These are phyloP conservation scores for Rhopalosiphum nymphaeae DNA, from an alignment of 2,888 invertebrate genomes.

Conservation along the genomic window DNA sequence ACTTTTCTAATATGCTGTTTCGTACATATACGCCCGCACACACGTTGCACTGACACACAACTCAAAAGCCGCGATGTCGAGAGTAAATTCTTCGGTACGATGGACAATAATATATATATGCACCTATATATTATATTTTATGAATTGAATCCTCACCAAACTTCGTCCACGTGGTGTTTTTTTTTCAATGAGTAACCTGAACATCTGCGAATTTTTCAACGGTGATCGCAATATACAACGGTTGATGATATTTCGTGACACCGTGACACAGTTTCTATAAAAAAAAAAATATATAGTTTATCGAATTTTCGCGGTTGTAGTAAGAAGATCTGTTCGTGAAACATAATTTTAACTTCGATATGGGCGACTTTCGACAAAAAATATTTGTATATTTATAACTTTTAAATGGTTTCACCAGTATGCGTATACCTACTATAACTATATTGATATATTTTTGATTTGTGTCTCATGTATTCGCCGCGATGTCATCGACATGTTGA, in stretches of 20 bases:
- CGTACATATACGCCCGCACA: not conserved
- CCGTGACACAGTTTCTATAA: not conserved
- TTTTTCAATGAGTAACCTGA: not conserved
- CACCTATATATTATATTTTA: not conserved
- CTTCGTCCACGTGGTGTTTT: not conserved
- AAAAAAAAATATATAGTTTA: not conserved
- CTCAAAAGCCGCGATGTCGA: not conserved
- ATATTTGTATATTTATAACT: not conserved
- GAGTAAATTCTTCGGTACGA: not conserved
- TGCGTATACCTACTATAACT: not conserved
- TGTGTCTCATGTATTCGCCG: not conserved
- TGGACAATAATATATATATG: not conserved
- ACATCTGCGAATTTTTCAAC: not conserved
- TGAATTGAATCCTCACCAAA: not conserved
- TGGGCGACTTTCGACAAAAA: not conserved
- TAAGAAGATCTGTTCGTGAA: not conserved
- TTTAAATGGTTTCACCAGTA: not conserved
- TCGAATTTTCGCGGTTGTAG: not conserved
- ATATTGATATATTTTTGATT: not conserved
- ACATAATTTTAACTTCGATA: not conserved
- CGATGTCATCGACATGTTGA: not conserved
- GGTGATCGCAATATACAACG: not conserved
- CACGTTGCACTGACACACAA: not conserved
- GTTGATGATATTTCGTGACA: not conserved
- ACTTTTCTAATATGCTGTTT: slow-evolving; percentile 58